Conservation (phyloP, 2,797 vertebrate species). For the Anguilla megastoma region DNA sequence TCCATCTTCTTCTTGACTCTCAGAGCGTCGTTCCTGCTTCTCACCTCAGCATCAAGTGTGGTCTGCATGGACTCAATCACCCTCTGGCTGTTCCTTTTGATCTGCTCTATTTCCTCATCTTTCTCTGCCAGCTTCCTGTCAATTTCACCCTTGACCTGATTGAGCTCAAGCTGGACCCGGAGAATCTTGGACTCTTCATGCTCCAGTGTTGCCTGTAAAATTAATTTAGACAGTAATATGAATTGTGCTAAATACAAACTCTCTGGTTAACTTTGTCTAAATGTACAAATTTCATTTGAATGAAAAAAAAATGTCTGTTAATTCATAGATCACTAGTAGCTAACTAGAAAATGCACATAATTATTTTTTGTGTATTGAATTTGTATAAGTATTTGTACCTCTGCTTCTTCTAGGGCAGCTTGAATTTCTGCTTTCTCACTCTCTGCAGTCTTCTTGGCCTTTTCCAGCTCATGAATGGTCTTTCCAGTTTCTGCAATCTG, state of each 20-base stretch:
- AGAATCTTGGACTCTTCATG: constrained; percentile 88
- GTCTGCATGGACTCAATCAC: constrained; percentile 82
- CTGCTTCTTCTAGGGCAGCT: constrained; percentile 83
- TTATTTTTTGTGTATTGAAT: neutral
- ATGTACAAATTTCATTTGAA: neutral
- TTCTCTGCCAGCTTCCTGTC: constrained; percentile 85
- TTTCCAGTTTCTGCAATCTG: constrained; percentile 83
- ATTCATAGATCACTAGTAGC: neutral
- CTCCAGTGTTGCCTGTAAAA: constrained; percentile 79
- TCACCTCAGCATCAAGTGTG: constrained; percentile 79
- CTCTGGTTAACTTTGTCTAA: neutral
- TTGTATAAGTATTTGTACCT: constrained; percentile 65
- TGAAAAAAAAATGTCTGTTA: neutral
- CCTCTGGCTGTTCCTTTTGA: constrained; percentile 86
- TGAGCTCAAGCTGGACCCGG: constrained; percentile 83
- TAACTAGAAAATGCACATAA: neutral
- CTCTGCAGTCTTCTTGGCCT: constrained; percentile 81
- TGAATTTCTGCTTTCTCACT: constrained; percentile 82
- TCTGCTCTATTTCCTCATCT: constrained; percentile 88
- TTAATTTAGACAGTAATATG: neutral
- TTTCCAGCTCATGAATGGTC: constrained; percentile 84
- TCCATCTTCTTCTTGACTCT: constrained; percentile 77
- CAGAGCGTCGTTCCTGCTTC: constrained; percentile 85
- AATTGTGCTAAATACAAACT: neutral
- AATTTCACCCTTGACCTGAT: constrained; percentile 83